These are phyloP conservation scores for Noctua pronuba DNA, from an alignment of 2,888 invertebrate genomes.

Conservation along the genomic window DNA sequence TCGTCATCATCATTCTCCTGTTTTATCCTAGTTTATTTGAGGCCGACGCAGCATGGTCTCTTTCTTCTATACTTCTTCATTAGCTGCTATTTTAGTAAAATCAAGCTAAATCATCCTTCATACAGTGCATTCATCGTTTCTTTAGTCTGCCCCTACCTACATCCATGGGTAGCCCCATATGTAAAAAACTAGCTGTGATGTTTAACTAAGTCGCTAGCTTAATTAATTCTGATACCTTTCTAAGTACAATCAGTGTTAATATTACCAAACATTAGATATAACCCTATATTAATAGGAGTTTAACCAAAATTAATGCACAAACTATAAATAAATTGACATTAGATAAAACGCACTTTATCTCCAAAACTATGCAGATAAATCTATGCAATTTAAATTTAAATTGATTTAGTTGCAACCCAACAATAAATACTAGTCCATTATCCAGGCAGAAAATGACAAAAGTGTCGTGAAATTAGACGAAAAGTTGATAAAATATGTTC, in stretches of 20 bases:
- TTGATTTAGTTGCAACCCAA: conserved; percentile 52
- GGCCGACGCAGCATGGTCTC: background rate
- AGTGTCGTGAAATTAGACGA: conserved; percentile 60
- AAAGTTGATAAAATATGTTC: conserved; percentile 59
- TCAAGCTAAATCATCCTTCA: background rate
- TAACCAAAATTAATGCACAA: conserved; percentile 21
- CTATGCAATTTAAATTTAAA: conserved; percentile 57
- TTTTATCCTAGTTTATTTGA: background rate
- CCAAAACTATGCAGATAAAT: conserved; percentile 50
- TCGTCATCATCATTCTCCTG: background rate
- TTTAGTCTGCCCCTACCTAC: background rate
- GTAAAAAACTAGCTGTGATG: background rate
- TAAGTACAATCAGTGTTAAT: background rate
- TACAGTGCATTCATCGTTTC: background rate
- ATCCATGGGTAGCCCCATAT: background rate
- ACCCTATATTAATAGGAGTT: conserved; percentile 20
- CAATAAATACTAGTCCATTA: conserved; percentile 54
- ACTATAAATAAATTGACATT: conserved; percentile 41
- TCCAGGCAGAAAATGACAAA: conserved; percentile 46
- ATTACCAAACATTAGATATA: conserved; percentile 11
- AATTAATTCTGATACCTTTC: conserved; percentile 7
- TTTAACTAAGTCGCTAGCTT: background rate
- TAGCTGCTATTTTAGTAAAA: background rate
- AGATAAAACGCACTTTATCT: conserved; percentile 56
- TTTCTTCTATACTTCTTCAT: background rate